Evolutionary conservation across 2,797 vertebrate species (phyloP).

Genomic region (Myripristis murdjan): DNA sequence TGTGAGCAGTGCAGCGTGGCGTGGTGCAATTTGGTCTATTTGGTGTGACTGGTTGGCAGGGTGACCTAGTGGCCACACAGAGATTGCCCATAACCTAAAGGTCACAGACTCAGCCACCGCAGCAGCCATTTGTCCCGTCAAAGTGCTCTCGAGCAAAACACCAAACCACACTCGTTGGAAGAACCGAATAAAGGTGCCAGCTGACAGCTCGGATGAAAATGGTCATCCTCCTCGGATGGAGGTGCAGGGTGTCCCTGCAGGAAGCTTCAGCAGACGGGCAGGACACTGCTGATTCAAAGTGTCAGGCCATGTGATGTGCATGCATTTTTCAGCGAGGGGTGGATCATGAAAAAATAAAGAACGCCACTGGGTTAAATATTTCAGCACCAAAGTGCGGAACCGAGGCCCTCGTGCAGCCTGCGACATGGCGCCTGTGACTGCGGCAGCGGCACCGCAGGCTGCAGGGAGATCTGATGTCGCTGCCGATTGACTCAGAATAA

Average conservation of each 20-base stretch:
- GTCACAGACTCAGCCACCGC: not conserved
- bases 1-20: not conserved
- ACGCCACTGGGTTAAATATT: constrained; percentile 69
- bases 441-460: constrained; percentile 22
- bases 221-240: constrained; percentile 18
- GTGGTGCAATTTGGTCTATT: not conserved
- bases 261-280: constrained; percentile 29
- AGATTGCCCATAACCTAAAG: not conserved
- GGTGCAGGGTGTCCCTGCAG: constrained; percentile 22
- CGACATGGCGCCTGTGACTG: constrained; percentile 10
- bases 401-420: constrained; percentile 1
- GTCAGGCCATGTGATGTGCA: constrained; percentile 63
- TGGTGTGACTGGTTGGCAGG: not conserved
- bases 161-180: not conserved
- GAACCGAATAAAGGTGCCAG: constrained; percentile 2
- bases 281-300: constrained; percentile 66
- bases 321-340: constrained; percentile 70
- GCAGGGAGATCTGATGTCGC: constrained; percentile 27
- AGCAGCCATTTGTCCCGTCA: not conserved
- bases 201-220: not conserved
- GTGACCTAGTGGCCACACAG: not conserved
- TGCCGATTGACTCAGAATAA: not conserved
- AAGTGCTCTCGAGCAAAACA: not conserved
- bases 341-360: constrained; percentile 78
- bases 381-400: constrained; percentile 60